Evolutionary conservation across 2,797 vertebrate genomes (phyloP).

Genomic region (Stomatorhinus walkeri): DNA sequence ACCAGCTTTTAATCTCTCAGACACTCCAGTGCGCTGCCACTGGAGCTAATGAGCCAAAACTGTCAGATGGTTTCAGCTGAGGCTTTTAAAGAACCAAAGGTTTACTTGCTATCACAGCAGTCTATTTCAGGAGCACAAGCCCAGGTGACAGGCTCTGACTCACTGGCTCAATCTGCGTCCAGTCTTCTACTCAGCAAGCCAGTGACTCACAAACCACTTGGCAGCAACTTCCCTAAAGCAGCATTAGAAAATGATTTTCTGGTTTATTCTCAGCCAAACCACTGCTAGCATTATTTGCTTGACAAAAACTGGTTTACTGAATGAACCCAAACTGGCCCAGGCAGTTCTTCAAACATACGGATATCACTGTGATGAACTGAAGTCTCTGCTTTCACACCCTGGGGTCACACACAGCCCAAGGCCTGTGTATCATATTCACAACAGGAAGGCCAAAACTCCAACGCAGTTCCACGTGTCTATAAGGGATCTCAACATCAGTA

Average conservation of each 20-base stretch:
- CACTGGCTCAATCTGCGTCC: background rate
- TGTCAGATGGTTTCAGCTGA: background rate
- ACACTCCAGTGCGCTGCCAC: background rate
- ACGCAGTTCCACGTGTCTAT: background rate
- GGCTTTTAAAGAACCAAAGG: background rate
- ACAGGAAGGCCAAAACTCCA: background rate
- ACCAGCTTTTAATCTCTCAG: background rate
- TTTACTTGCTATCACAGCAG: slow-evolving; percentile 5
- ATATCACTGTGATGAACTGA: background rate
- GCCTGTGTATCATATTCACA: background rate
- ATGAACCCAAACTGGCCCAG: background rate
- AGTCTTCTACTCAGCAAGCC: background rate
- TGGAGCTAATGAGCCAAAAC: background rate
- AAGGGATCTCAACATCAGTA: background rate
- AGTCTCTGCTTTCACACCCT: background rate
- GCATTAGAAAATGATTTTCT: background rate
- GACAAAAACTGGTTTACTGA: background rate
- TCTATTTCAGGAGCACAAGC: background rate
- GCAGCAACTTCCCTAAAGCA: background rate
- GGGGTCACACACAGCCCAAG: background rate
- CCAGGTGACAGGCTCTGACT: background rate
- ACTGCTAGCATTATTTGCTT: background rate
- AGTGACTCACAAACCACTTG: slow-evolving; percentile 1
- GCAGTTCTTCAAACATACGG: background rate
- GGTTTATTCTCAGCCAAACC: background rate